Evolutionary conservation across 2,797 vertebrate genomes (phyloP).

Genomic region (Chaetophractus vellerosus): DNA sequence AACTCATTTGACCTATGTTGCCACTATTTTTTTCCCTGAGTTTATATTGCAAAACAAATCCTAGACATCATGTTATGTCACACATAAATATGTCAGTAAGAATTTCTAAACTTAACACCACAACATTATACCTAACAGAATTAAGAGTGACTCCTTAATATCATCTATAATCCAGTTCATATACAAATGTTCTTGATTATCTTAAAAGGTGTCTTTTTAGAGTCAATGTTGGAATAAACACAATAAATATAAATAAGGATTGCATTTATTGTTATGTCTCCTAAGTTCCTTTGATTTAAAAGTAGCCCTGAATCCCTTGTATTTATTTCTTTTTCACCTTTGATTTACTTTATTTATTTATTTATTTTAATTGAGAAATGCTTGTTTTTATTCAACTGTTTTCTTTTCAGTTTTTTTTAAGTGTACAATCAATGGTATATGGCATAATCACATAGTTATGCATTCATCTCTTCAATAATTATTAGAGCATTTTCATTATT

Average conservation of each 20-base stretch:
- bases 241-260: neutral
- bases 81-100: neutral
- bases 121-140: neutral
- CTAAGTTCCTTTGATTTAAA: neutral
- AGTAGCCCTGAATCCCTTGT: neutral
- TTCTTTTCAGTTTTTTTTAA: no score
- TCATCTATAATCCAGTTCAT: neutral
- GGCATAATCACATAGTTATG: no score
- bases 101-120: neutral
- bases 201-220: neutral
- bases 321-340: no score
- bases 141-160: neutral
- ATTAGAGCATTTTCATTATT: no score
- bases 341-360: no score
- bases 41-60: constrained; percentile 31
- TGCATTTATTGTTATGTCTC: neutral
- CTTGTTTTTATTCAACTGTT: no score
- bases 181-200: neutral
- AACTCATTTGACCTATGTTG: neutral
- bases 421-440: no score
- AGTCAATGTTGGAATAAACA: constrained; percentile 3
- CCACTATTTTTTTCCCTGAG: neutral
- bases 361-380: no score
- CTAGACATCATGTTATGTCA: neutral
- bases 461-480: no score